phyloP scores from a whole-genome alignment of 2,888 invertebrate species.

The Aphodius granarius region DNA sequence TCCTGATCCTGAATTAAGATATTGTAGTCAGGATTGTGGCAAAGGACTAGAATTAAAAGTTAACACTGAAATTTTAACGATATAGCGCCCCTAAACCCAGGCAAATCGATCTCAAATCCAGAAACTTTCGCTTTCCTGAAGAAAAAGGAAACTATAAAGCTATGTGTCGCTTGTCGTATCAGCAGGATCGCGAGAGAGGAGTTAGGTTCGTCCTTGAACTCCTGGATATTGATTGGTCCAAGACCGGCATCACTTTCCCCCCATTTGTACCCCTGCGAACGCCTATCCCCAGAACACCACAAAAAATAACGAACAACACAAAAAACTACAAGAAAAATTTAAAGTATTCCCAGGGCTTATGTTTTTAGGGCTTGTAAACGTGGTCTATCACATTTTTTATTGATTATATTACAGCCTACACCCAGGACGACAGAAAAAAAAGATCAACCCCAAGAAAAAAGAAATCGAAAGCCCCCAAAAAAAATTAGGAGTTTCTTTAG shows the following conservation, averaged over 20 bases:
- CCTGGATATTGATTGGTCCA: constrained; percentile 42
- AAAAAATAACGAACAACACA: not conserved
- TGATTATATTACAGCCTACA: too few species aligned
- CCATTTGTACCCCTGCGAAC: constrained; percentile 39
- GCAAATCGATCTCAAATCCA: not conserved
- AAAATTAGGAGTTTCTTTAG: not conserved
- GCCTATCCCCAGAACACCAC: not conserved
- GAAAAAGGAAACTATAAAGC: not conserved
- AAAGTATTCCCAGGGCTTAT: too few species aligned
- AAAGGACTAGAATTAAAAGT: not conserved
- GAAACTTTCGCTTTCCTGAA: constrained; percentile 7
- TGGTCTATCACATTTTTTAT: too few species aligned
- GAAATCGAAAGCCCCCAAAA: not conserved
- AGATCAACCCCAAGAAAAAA: not conserved
- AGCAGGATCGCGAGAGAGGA: constrained; percentile 40
- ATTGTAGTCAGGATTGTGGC: too few species aligned
- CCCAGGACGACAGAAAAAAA: too few species aligned
- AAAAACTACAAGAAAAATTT: not conserved
- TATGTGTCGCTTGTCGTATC: not conserved
- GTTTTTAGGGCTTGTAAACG: too few species aligned
- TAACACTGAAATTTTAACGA: not conserved
- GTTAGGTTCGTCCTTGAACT: constrained; percentile 45
- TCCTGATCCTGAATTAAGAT: too few species aligned
- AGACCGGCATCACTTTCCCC: constrained; percentile 54
- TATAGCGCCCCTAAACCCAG: not conserved